phyloP scores from a whole-genome alignment of 2,888 invertebrate species.

The Rhimphoctona megacephalus region DNA sequence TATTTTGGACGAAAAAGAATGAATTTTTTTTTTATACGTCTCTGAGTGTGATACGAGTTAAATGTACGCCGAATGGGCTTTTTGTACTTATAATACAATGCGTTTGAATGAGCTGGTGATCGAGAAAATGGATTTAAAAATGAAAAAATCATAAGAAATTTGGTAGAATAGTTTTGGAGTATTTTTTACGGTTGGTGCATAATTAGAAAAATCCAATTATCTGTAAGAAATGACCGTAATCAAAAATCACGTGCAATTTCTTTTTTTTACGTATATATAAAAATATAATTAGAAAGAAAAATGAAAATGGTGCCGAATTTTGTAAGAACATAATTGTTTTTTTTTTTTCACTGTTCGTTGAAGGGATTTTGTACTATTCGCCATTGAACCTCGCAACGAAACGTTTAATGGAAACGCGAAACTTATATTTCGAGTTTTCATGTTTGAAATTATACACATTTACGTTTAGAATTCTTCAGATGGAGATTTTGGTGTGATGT shows the following conservation, averaged over 20 bases:
- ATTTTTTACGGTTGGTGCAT: slow-evolving; percentile 28
- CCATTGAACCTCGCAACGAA: slow-evolving; percentile 25
- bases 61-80: not conserved
- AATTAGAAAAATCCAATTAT: slow-evolving; percentile 24
- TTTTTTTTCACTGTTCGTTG: not conserved
- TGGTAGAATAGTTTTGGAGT: not conserved
- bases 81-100: not conserved
- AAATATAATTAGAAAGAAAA: slow-evolving; percentile 5
- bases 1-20: slow-evolving; percentile 11
- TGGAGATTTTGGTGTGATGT: slow-evolving; percentile 57
- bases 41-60: not conserved
- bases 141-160: not conserved
- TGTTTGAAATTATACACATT: slow-evolving; percentile 1
- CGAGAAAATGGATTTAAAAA: not conserved
- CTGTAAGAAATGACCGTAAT: slow-evolving; percentile 63
- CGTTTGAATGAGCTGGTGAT: not conserved
- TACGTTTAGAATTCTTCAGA: slow-evolving; percentile 12
- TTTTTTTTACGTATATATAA: slow-evolving; percentile 25
- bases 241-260: slow-evolving; percentile 69
- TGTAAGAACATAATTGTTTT: slow-evolving; percentile 57
- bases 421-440: not conserved
- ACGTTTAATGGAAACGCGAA: not conserved
- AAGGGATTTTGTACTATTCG: slow-evolving; percentile 15
- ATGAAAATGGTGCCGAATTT: slow-evolving; percentile 66
- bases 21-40: not conserved